Conservation (phyloP, 2,888 invertebrate species). For the Sinodicranocentrus sp. region DNA sequence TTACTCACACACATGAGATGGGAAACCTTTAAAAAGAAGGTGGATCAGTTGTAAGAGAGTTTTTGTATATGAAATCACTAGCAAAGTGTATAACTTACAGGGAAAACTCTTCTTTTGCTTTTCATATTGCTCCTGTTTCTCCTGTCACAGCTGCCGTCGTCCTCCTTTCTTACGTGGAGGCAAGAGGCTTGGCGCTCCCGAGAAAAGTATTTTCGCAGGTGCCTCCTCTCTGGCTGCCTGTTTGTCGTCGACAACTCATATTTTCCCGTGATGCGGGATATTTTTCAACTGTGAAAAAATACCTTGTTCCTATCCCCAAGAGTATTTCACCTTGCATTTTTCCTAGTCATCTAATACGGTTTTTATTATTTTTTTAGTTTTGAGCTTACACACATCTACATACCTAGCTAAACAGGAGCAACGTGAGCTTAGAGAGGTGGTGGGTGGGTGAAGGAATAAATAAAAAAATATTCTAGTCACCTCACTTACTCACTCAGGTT, state of each 20-base stretch:
- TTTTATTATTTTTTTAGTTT: slow-evolving; percentile 19
- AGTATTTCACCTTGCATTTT: slow-evolving; percentile 59
- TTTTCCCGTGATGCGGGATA: slow-evolving; percentile 70
- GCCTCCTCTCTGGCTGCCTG: slow-evolving; percentile 62
- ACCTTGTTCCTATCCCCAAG: slow-evolving; percentile 52
- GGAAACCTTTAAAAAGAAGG: too few species aligned
- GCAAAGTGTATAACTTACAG: slow-evolving; percentile 22
- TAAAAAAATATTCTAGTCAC: slow-evolving; percentile 55
- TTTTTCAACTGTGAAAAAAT: slow-evolving; percentile 67
- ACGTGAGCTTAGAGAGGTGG: not conserved
- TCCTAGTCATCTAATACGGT: slow-evolving; percentile 14
- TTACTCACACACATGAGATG: slow-evolving; percentile 1
- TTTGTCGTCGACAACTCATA: slow-evolving; percentile 73
- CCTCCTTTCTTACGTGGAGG: slow-evolving; percentile 20
- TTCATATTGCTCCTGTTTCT: slow-evolving; percentile 55
- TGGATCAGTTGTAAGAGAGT: too few species aligned
- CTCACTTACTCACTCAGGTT: slow-evolving; percentile 63
- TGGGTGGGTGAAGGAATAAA: slow-evolving; percentile 17
- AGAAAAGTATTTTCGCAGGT: slow-evolving; percentile 72
- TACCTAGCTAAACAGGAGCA: not conserved
- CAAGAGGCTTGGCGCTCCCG: slow-evolving; percentile 35
- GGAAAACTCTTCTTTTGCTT: slow-evolving; percentile 47
- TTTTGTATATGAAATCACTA: slow-evolving; percentile 60
- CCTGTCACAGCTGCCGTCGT: slow-evolving; percentile 73
- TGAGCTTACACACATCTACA: too few species aligned